A percentile compares a stretch with the other conserved stretches of the same genome.
Conservation (phyloP, 2,797 vertebrate species). For the Chrosomus eos region DNA sequence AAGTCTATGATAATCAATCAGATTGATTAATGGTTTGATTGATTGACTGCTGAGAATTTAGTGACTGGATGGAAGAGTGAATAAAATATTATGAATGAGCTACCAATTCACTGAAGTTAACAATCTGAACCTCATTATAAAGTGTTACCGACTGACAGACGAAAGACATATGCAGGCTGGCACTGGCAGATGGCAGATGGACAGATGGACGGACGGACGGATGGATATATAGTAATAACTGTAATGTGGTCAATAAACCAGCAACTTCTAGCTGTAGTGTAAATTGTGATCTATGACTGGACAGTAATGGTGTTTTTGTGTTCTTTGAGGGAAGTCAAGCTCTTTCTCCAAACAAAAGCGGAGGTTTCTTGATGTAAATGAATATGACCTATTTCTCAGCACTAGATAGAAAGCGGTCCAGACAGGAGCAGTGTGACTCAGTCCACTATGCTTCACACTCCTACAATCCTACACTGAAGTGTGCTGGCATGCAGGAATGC, state of each 20-base stretch:
- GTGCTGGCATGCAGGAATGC: not conserved
- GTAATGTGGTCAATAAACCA: no score
- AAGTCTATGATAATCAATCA: not conserved
- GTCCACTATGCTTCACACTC: constrained; percentile 48
- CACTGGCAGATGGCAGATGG: no score
- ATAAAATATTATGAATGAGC: not conserved
- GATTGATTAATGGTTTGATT: not conserved
- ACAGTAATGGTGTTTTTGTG: not conserved
- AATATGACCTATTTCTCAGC: constrained; percentile 46
- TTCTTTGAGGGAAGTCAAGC: not conserved
- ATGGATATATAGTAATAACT: not conserved
- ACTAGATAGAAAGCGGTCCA: constrained; percentile 44
- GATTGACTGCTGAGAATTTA: not conserved
- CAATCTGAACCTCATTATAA: not conserved
- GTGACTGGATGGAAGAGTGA: not conserved
- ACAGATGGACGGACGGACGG: not conserved
- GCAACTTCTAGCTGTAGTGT: not conserved
- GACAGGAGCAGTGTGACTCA: constrained; percentile 58
- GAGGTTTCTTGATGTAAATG: constrained; percentile 13
- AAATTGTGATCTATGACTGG: not conserved
- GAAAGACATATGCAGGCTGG: no score
- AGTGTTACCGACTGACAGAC: not conserved
- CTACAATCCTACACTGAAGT: constrained; percentile 24
- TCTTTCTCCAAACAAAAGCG: not conserved
- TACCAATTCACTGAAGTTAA: not conserved